Base-by-base conservation (phyloP, 2,888 invertebrate genomes). In the Xestia rhomboidea region DNA sequence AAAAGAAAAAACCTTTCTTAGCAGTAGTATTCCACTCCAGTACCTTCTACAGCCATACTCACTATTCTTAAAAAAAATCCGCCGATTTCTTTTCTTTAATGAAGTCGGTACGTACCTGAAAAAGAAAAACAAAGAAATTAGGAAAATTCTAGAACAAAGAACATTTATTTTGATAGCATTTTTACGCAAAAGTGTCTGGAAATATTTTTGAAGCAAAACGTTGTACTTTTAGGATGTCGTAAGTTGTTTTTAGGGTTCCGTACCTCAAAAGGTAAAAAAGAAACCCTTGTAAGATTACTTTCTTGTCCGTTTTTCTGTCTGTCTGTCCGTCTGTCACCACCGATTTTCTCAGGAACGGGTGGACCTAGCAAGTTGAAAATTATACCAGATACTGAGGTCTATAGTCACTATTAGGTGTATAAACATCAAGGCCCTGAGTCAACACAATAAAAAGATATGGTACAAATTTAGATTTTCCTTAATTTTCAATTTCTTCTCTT, bases 41-140 rank as follows among this genome's bases (percentile, higher is more conserved):
- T 70, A 83, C 34, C 66, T 62, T 62, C 27, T 34, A 41, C 34
- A 24, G 10, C 18, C 62, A 62, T 57, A 84, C 69, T 75, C 57
- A 85, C 72, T 27, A 38, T 15, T 46, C 21, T 64, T 15, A 18
- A 34, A 54, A 78, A 57, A 30, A 46, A 2, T 1, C 68, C 30
- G 21, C 68, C 54, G 51, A 62, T 68, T 63, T 77, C n/a, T 69
- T 74, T 80, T 62, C 38, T 27, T 21, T 54, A 67, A 76, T 68
- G 68, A 78, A 79, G 71, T 66, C n/a, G 30, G 68, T 71, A 81
- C 88, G 68, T 88, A 88, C 88, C 88, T 88, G 87, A 49, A 87
- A 87, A 82, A 76, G 49, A 79, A 71, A 75, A 77, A 78, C 18
- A 76, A 73, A 80, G 7, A 46, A 71, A 79, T 86, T 80, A 87